These are phyloP conservation scores for Umimayanthus kanabou DNA, from an alignment of 92 coral and sea anemone species.

Conservation along the genomic window DNA sequence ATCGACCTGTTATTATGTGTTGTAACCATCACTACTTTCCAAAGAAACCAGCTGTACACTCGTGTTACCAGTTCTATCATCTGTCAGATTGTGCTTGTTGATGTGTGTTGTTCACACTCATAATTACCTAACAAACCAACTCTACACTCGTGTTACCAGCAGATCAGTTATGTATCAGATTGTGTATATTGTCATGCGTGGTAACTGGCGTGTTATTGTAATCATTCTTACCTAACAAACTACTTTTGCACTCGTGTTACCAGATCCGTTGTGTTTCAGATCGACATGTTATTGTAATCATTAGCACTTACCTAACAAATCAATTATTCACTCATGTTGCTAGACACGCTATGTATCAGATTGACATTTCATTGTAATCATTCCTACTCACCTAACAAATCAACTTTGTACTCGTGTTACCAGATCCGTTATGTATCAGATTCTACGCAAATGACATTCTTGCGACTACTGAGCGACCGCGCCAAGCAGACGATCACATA, in stretches of 20 bases:
- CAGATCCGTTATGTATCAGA: constrained; percentile 85
- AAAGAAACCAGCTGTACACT: too few relatives aligned
- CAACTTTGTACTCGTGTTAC: background rate
- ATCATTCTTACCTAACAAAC: background rate
- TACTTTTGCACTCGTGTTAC: background rate
- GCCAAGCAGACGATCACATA: constrained; percentile 88
- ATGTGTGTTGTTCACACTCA: background rate
- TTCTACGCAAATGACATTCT: constrained; percentile 82
- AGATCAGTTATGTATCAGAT: too few relatives aligned
- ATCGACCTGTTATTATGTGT: too few relatives aligned
- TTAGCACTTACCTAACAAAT: background rate
- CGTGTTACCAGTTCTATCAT: too few relatives aligned
- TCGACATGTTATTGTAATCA: background rate
- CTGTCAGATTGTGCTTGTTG: too few relatives aligned
- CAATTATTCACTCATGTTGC: background rate
- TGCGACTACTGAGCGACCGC: constrained; percentile 86
- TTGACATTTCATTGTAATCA: background rate
- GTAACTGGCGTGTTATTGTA: too few relatives aligned
- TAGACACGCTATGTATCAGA: constrained; percentile 84
- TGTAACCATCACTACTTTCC: too few relatives aligned
- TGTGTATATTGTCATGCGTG: too few relatives aligned
- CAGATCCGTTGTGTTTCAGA: constrained; percentile 84
- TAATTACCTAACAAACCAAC: background rate
- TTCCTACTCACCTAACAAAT: background rate
- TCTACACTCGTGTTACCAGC: background rate